These are phyloP conservation scores for Sterrhoptilus dennistouni DNA, from an alignment of 2,113 vertebrate species.

Conservation along the genomic window DNA sequence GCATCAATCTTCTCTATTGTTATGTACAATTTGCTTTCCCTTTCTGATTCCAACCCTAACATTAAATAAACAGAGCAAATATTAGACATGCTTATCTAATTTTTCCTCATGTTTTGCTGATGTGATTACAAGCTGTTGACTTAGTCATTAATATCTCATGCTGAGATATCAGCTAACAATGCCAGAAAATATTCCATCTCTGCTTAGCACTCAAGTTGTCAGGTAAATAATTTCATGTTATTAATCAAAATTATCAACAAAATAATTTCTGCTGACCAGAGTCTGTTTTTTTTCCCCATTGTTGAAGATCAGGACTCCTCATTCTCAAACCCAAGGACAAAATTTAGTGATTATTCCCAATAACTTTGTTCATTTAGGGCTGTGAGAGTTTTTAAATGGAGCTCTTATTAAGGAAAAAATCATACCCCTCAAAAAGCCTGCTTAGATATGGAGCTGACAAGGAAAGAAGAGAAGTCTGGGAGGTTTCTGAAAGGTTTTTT, in stretches of 20 bases:
- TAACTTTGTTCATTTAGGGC: neutral
- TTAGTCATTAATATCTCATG: neutral
- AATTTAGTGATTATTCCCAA: neutral
- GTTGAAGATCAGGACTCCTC: neutral
- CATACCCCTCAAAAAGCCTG: neutral
- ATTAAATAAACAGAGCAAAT: slow-evolving; percentile 10
- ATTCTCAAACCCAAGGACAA: neutral
- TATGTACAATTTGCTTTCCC: neutral
- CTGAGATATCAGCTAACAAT: neutral
- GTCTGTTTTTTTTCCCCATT: neutral
- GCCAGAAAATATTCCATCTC: neutral
- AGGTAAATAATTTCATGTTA: neutral
- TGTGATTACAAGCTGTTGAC: neutral
- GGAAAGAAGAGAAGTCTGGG: neutral
- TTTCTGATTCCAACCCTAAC: neutral
- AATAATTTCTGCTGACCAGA: neutral
- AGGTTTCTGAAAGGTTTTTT: neutral
- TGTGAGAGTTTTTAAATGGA: neutral
- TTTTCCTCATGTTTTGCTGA: neutral
- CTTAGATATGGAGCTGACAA: neutral
- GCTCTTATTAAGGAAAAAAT: slow-evolving; percentile 20
- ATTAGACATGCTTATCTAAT: neutral
- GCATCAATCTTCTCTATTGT: neutral
- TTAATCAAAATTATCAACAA: neutral
- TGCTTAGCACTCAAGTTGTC: neutral